Conservation (phyloP, 2,888 invertebrate species). For the Rhorus exstirpatorius region DNA sequence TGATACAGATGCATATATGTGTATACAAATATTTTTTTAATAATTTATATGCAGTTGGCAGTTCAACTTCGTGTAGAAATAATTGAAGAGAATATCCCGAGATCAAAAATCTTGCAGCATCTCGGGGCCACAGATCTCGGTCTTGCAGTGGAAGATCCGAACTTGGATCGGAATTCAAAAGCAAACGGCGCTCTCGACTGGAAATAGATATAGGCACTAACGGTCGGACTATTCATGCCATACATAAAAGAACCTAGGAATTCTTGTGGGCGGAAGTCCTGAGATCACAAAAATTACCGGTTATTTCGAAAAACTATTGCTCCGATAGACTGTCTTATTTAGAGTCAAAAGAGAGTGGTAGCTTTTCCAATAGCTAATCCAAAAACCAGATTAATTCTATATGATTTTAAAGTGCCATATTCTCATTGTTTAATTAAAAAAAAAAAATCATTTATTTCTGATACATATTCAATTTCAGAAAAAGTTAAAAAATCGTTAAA, state of each 20-base stretch:
- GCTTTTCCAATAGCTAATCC: no score
- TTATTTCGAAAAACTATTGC: no score
- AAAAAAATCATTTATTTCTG: no score
- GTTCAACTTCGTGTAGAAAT: not conserved
- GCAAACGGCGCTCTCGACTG: not conserved
- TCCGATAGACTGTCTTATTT: no score
- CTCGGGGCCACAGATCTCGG: conserved; percentile 18
- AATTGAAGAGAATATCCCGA: not conserved
- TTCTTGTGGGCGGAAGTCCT: not conserved
- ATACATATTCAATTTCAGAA: no score
- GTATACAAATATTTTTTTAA: not conserved
- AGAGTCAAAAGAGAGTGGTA: no score
- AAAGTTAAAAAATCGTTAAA: no score
- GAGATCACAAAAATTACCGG: no score
- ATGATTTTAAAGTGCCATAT: no score
- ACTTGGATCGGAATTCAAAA: conserved; percentile 19
- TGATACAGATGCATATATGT: not conserved
- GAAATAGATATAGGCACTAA: conserved; percentile 34
- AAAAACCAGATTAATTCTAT: no score
- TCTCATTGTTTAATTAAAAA: no score
- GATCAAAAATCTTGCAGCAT: conserved; percentile 18
- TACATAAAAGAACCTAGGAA: no score
- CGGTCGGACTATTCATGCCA: not conserved
- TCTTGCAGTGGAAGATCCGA: conserved; percentile 32
- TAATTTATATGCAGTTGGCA: not conserved